Evolutionary conservation across 2,888 invertebrate genomes (phyloP).

Genomic region (Tetheella fluctuosa): DNA sequence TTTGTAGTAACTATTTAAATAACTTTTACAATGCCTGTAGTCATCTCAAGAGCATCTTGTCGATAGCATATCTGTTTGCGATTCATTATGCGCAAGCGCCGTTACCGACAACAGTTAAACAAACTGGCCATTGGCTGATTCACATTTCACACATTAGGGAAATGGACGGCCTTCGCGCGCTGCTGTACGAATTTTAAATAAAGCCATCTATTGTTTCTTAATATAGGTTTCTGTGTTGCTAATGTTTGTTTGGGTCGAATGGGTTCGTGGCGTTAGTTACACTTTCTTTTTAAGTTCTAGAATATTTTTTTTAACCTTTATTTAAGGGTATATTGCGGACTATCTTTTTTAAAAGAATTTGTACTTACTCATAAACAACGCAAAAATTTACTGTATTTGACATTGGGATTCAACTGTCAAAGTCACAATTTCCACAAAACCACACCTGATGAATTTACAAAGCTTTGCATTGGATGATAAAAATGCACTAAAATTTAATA

Average conservation of each 20-base stretch:
- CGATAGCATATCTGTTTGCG: constrained; percentile 27
- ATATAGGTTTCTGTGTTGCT: constrained; percentile 51
- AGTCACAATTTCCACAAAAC: no score
- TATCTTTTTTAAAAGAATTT: no score
- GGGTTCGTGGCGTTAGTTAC: constrained; percentile 20
- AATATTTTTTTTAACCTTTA: neutral
- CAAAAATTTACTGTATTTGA: no score
- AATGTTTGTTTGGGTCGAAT: constrained; percentile 25
- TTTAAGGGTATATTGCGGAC: no score
- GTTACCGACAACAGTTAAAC: constrained; percentile 49
- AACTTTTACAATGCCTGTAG: constrained; percentile 8
- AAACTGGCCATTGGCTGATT: constrained; percentile 38
- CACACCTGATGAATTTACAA: no score
- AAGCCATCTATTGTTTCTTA: constrained; percentile 41
- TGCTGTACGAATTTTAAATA: constrained; percentile 38
- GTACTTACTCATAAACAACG: no score
- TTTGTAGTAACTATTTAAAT: no score
- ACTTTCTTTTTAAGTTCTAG: constrained; percentile 23
- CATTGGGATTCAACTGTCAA: no score
- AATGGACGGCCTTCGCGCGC: constrained; percentile 35
- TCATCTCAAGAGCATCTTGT: constrained; percentile 20
- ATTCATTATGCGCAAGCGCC: constrained; percentile 41
- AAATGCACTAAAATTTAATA: neutral
- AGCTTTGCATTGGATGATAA: no score
- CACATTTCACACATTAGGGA: constrained; percentile 30